phyloP scores from a whole-genome alignment of 2,113 vertebrate genomes.

The Cisticola juncidis region DNA sequence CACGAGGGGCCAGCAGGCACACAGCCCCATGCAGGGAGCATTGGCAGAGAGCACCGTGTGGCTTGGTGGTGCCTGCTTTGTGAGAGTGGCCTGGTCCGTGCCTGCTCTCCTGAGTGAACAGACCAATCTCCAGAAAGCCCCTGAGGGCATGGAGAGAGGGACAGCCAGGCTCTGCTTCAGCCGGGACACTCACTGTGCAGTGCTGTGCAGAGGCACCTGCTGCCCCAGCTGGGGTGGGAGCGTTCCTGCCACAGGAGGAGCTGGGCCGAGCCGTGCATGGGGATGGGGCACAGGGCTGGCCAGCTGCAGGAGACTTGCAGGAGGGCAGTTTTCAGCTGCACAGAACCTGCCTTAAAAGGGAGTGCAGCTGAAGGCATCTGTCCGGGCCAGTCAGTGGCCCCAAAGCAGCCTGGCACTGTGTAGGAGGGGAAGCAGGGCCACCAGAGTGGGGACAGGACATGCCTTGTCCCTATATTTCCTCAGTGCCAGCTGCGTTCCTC shows the following conservation, averaged over 20 bases:
- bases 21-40: background rate
- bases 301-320: background rate
- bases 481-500: background rate
- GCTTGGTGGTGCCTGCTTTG: rapidly evolving
- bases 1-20: background rate
- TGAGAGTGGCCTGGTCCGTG: background rate
- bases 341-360: slow-evolving; percentile 46
- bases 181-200: rapidly evolving
- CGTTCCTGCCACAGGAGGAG: background rate
- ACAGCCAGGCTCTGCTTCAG: background rate
- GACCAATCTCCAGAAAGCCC: background rate
- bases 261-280: background rate
- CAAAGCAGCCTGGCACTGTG: background rate
- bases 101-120: background rate
- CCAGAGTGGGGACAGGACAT: background rate
- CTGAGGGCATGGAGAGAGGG: rapidly evolving
- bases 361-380: background rate
- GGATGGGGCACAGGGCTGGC: background rate
- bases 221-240: background rate
- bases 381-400: background rate
- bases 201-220: background rate
- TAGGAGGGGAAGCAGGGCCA: background rate
- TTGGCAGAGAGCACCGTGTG: background rate
- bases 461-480: background rate
- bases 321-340: background rate